phyloP scores from a whole-genome alignment of 2,888 invertebrate species.

The Cerceris rybyensis region DNA sequence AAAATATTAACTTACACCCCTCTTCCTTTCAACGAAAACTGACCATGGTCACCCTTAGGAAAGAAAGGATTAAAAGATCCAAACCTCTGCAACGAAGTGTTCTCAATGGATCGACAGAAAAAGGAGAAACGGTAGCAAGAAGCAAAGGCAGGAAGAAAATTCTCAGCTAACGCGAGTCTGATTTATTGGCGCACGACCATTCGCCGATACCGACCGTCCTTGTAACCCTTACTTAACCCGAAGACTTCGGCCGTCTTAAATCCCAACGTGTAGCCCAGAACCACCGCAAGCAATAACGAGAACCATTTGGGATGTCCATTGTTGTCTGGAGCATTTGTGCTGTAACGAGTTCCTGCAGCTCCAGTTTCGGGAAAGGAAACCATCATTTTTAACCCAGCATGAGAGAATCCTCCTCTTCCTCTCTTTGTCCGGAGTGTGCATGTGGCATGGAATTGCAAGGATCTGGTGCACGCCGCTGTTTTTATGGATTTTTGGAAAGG shows the following conservation, averaged over 20 bases:
- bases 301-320: constrained; percentile 69
- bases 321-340: constrained; percentile 48
- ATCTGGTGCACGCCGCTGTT: constrained; percentile 16
- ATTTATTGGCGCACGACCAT: constrained; percentile 67
- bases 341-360: constrained; percentile 52
- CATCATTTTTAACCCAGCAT: constrained; percentile 61
- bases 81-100: too few relatives aligned
- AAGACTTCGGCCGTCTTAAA: constrained; percentile 33
- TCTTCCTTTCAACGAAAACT: too few relatives aligned
- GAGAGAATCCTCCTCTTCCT: constrained; percentile 23
- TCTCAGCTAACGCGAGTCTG: constrained; percentile 51
- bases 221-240: constrained; percentile 74
- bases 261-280: constrained; percentile 37
- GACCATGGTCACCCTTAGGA: too few relatives aligned
- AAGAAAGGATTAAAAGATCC: too few relatives aligned
- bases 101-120: constrained; percentile 1
- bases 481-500: constrained; percentile 11
- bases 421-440: constrained; percentile 33
- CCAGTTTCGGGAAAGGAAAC: constrained; percentile 63
- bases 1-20: too few relatives aligned
- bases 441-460: constrained; percentile 37
- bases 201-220: constrained; percentile 28
- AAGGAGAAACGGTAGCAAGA: constrained; percentile 35
- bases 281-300: constrained; percentile 73
- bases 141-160: constrained; percentile 19